Evolutionary conservation across 2,797 vertebrate genomes (phyloP).

Genomic region (Betta splendens): DNA sequence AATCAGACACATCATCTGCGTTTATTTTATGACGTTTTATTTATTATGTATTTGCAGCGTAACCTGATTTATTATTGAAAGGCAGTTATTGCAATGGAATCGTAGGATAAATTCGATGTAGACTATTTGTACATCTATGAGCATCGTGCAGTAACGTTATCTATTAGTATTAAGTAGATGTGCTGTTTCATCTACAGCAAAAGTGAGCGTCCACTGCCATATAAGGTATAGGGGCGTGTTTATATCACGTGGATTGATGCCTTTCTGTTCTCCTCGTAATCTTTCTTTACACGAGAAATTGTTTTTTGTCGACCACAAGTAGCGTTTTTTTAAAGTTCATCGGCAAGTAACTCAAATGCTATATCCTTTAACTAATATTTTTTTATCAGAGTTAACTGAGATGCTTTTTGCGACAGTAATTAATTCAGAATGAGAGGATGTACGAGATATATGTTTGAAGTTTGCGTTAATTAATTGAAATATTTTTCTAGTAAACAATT

Average conservation of each 20-base stretch:
- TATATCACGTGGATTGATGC: conserved; percentile 5
- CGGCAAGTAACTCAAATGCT: background rate
- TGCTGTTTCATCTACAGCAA: background rate
- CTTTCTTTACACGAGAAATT: rapidly evolving
- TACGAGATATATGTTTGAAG: background rate
- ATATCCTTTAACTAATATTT: background rate
- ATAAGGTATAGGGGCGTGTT: conserved; percentile 15
- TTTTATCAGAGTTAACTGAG: too few relatives aligned
- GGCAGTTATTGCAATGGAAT: background rate
- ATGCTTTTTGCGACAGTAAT: too few relatives aligned
- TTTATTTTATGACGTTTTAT: too few relatives aligned
- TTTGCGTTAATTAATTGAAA: too few relatives aligned
- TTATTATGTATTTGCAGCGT: background rate
- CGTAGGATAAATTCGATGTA: background rate
- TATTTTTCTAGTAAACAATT: too few relatives aligned
- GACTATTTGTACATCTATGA: background rate
- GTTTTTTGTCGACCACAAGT: rapidly evolving
- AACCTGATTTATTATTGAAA: background rate
- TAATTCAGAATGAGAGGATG: too few relatives aligned
- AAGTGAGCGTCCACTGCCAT: conserved; percentile 26
- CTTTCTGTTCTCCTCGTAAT: background rate
- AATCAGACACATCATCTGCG: background rate
- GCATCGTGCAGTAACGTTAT: too few relatives aligned
- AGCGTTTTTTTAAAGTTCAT: background rate
- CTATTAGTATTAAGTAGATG: background rate